Evolutionary conservation across 92 coral and sea anemone genomes (phyloP), one percentile per base, ranked within the genome.

Genomic region (Porites rus): DNA sequence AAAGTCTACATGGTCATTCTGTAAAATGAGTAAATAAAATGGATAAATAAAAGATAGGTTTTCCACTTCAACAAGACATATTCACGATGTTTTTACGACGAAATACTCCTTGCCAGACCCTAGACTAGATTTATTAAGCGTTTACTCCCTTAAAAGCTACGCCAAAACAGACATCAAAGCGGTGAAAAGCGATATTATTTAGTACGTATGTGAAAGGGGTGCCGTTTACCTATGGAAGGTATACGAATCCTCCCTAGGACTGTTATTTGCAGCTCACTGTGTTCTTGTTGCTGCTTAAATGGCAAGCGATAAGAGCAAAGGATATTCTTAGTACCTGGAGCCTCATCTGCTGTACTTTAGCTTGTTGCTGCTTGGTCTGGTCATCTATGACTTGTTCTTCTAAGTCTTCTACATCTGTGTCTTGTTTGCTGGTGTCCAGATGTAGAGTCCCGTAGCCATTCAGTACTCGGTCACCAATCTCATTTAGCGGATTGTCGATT

Each of bases 381-480:
- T 96, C 99, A 59, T 96, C 99, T n/a, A 96, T 96, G 7, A 96
- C 99, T 58, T 96, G 98, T 67, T 96, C 98, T 58, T 96, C 99
- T n/a, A 96, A 74, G 77, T 96, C 99, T 68, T 96, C 99, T 14
- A 96, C 98, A 73, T 96, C 99, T 22, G 96, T 93, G 65, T 94
- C 99, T 82, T 96, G 98, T 86, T 96, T 96, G 65, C 99, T 96
- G 22, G 99, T 96, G 84, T 96, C 99, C n/a, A 95, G 84, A 73
- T 96, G 99, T 2, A 94, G 91, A 4, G 98, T 94, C 22, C 98
- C 98, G 64, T 79, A 94, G 0, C 98, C 98, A 76, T 93, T 85
- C 24, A 94, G 89, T 69, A 96, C 95, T 24, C 98, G 98, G 76
- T 96, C 96, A 17, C 99, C 99, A 51, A 93, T 96, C 86, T 89